These are phyloP conservation scores for Drosophila azteca DNA, from an alignment of 1,140 invertebrate genomes.

Conservation along the genomic window DNA sequence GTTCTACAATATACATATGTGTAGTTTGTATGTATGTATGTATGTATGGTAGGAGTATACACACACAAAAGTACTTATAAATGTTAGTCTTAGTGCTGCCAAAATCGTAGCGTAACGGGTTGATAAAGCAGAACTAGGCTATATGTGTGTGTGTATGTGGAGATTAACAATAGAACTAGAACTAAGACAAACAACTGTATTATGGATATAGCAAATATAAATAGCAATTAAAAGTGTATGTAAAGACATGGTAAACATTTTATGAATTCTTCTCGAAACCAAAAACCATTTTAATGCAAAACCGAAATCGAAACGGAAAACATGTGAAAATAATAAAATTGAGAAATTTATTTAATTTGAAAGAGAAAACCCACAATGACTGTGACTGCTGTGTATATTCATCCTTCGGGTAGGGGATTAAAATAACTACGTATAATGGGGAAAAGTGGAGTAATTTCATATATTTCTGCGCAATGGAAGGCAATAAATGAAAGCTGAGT, in stretches of 20 bases:
- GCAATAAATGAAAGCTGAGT: conserved; percentile 11
- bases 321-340: conserved; percentile 61
- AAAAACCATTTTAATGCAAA: conserved; percentile 55
- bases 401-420: conserved; percentile 14
- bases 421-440: neutral
- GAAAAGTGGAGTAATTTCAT: neutral
- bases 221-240: conserved; percentile 56
- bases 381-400: neutral
- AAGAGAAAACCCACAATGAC: conserved; percentile 24
- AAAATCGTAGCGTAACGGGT: conserved; percentile 49
- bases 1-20: conserved; percentile 20
- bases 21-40: too few relatives aligned
- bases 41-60: neutral
- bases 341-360: conserved; percentile 67
- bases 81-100: conserved; percentile 55
- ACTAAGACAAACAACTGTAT: conserved; percentile 36
- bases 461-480: neutral
- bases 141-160: conserved; percentile 25
- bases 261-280: conserved; percentile 57
- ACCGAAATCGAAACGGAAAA: conserved; percentile 43
- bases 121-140: conserved; percentile 41
- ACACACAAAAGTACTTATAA: conserved; percentile 19
- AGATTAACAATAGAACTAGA: conserved; percentile 39
- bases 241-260: conserved; percentile 55
- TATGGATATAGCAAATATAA: conserved; percentile 53